Conservation (phyloP, 2,113 vertebrate genomes). For the Sinosuthora webbiana region DNA sequence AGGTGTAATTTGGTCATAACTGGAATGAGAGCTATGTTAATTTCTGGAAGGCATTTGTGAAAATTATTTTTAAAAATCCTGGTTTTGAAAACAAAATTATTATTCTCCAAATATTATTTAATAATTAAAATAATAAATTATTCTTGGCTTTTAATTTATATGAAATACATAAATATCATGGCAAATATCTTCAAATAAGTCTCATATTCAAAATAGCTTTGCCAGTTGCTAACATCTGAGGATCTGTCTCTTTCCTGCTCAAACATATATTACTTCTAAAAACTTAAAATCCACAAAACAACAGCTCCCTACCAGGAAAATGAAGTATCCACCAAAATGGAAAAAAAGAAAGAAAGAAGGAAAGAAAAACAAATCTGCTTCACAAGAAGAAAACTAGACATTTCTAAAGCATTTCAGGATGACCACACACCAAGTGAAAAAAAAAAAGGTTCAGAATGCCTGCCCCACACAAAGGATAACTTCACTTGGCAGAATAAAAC, state of each 20-base stretch:
- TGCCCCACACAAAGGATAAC: constrained; percentile 52
- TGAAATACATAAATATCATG: neutral
- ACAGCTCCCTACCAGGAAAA: constrained; percentile 27
- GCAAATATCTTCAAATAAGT: neutral
- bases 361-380: constrained; percentile 50
- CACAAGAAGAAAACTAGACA: constrained; percentile 43
- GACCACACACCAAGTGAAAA: constrained; percentile 59
- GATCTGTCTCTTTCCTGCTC: constrained; percentile 9
- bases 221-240: neutral
- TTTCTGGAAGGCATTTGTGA: neutral
- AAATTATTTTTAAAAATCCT: neutral
- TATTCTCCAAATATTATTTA: neutral
- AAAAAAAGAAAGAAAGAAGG: constrained; percentile 26
- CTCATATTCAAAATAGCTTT: neutral
- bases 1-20: neutral
- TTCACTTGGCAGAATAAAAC: neutral
- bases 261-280: neutral
- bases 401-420: constrained; percentile 44
- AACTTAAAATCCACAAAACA: constrained; percentile 18
- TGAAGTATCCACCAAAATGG: neutral
- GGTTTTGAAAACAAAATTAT: neutral
- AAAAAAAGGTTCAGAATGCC: neutral
- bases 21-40: neutral
- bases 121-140: neutral
- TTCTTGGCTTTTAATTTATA: neutral